Conservation (phyloP, 2,113 vertebrate genomes). For the Notarius lentiginosus region DNA sequence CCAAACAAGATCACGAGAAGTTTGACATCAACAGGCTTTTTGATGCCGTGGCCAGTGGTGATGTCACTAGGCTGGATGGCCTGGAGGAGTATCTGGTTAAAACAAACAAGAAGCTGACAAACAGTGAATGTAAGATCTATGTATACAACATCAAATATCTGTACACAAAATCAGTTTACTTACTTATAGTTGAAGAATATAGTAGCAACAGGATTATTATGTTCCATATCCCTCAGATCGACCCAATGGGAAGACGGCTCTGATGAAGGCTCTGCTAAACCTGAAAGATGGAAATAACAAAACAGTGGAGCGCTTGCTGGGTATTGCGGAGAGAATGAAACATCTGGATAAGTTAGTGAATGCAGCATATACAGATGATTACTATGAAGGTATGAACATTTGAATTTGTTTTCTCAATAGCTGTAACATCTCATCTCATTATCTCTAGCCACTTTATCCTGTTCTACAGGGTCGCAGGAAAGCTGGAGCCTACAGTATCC, state of each 20-base stretch:
- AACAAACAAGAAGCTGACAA: conserved; percentile 81
- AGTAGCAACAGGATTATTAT: not conserved
- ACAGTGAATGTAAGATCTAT: conserved; percentile 80
- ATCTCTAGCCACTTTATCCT: too few species aligned
- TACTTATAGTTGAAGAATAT: not conserved
- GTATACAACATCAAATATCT: not conserved
- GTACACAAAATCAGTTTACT: not conserved
- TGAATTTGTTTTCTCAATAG: not conserved
- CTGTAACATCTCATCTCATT: not conserved
- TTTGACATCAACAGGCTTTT: conserved; percentile 75
- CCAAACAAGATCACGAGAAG: conserved; percentile 55
- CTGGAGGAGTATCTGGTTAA: conserved; percentile 78
- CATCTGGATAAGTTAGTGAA: conserved; percentile 85
- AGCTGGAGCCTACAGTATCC: too few species aligned
- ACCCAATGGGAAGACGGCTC: conserved; percentile 85
- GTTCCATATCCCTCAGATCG: conserved; percentile 71
- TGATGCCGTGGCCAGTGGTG: conserved; percentile 81
- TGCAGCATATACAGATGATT: conserved; percentile 81
- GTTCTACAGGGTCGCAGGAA: too few species aligned
- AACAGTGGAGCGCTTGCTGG: conserved; percentile 80
- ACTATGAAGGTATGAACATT: conserved; percentile 84
- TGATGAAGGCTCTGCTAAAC: conserved; percentile 93
- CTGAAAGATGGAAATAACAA: conserved; percentile 80
- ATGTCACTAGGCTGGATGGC: conserved; percentile 75
- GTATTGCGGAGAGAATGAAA: conserved; percentile 81